Evolutionary conservation across 1,140 invertebrate species (phyloP).

Genomic region (Diabrotica virgifera): DNA sequence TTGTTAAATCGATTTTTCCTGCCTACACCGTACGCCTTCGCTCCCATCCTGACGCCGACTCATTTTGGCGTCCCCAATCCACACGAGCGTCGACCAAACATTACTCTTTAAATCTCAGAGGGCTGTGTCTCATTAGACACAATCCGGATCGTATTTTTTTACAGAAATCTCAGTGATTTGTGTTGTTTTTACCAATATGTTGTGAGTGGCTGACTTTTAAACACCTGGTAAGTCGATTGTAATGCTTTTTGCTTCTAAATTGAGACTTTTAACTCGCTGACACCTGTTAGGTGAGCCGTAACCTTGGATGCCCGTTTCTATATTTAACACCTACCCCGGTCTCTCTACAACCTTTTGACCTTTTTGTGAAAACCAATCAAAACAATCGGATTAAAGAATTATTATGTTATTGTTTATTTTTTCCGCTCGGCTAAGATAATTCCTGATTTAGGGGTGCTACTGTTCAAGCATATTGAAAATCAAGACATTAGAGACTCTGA

Average conservation of each 20-base stretch:
- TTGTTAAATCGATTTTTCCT: conserved; percentile 1
- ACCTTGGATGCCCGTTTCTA: background rate
- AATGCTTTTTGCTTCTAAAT: background rate
- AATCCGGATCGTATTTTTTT: background rate
- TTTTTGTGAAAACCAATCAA: background rate
- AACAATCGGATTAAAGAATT: background rate
- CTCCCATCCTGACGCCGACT: background rate
- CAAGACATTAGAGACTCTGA: background rate
- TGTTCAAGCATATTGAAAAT: background rate
- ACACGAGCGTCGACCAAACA: background rate
- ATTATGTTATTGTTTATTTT: background rate
- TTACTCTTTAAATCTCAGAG: background rate
- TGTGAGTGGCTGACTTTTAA: background rate
- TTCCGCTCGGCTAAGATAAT: background rate
- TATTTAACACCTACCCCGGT: conserved; percentile 2
- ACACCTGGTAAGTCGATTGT: background rate
- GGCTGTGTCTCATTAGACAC: background rate
- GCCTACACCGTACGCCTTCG: background rate
- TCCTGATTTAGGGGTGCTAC: background rate
- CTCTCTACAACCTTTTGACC: background rate
- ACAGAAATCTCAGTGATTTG: background rate
- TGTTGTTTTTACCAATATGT: background rate
- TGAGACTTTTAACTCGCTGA: background rate
- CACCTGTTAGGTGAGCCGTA: conserved; percentile 1
- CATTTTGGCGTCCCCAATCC: background rate